These are phyloP conservation scores for Alethe castanea DNA, from an alignment of 2,113 vertebrate genomes.

Conservation along the genomic window DNA sequence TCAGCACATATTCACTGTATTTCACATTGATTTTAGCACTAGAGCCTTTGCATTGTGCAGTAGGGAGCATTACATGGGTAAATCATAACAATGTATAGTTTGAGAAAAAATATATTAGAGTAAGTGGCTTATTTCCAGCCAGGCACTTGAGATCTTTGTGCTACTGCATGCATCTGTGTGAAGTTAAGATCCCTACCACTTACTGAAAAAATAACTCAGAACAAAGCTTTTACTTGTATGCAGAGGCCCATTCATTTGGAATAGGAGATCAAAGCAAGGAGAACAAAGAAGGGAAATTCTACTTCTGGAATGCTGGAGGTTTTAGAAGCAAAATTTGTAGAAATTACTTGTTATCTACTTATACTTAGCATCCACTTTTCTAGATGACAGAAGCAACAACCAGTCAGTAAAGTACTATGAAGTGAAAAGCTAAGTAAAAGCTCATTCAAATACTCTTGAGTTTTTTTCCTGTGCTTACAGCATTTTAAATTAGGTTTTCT, in stretches of 20 bases:
- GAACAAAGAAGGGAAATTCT: neutral
- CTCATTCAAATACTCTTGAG: neutral
- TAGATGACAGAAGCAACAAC: neutral
- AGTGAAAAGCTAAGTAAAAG: neutral
- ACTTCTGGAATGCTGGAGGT: neutral
- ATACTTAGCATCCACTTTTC: neutral
- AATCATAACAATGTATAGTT: neutral
- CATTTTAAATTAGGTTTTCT: neutral
- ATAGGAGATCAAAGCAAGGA: neutral
- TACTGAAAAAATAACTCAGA: neutral
- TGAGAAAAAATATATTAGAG: neutral
- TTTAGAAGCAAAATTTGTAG: neutral
- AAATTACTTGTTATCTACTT: neutral
- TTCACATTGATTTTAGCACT: neutral
- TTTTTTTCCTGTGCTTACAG: neutral
- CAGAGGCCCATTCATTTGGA: neutral
- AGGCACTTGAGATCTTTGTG: neutral
- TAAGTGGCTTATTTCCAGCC: neutral
- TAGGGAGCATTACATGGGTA: neutral
- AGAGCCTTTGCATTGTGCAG: neutral
- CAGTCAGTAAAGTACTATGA: neutral
- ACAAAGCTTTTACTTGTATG: neutral
- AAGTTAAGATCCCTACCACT: neutral
- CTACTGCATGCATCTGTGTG: neutral
- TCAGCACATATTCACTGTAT: neutral